Conservation (phyloP, 2,113 vertebrate species). For the Catharus minimus region DNA sequence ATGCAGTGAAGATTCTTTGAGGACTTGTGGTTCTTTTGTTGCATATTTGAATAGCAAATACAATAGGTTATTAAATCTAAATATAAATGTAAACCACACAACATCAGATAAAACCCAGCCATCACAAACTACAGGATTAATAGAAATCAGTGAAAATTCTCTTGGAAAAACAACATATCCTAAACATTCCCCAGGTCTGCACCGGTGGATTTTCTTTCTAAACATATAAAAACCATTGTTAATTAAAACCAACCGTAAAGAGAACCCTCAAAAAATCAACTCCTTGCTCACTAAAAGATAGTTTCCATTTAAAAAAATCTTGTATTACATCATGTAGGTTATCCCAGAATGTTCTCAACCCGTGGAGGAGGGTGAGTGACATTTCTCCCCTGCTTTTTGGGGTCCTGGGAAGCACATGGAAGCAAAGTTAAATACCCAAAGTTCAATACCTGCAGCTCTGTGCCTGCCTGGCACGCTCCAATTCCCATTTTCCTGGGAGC, state of each 20-base stretch:
- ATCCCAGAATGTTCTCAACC: neutral
- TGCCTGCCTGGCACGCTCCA: fast-evolving
- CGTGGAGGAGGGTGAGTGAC: fast-evolving
- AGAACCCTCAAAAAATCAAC: fast-evolving
- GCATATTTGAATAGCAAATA: neutral
- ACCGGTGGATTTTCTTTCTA: neutral
- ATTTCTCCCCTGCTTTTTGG: neutral
- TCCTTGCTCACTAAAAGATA: neutral
- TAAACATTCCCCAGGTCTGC: neutral
- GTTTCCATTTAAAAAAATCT: neutral
- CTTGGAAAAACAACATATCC: neutral
- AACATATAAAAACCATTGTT: neutral
- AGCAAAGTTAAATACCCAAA: neutral
- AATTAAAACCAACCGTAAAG: neutral
- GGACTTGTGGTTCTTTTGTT: neutral
- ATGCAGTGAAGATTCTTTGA: neutral
- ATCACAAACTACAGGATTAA: neutral
- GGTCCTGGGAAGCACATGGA: neutral
- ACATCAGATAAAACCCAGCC: neutral
- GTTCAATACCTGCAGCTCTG: neutral
- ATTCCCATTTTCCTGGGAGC: neutral
- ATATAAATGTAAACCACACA: neutral
- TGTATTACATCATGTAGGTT: neutral
- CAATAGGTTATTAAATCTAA: neutral
- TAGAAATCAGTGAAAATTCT: neutral